Percentiles rank a stretch among this genome's conserved stretches.
phyloP scores from a whole-genome alignment of 2,888 invertebrate species.

The Rhodophaea formosa region DNA sequence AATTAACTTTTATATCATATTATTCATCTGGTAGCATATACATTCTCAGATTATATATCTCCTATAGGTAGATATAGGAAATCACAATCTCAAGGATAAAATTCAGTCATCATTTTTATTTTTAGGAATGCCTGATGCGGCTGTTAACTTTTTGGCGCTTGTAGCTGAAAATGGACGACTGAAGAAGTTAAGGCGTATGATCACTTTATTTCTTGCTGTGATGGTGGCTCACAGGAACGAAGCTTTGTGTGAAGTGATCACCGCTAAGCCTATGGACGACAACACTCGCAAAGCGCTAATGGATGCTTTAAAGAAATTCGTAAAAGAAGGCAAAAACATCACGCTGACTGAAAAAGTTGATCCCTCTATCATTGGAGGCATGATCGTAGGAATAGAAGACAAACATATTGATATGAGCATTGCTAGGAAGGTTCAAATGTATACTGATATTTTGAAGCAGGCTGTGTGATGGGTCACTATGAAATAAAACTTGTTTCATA shows the following conservation, averaged over 20 bases:
- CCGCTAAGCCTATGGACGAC: slow-evolving; percentile 57
- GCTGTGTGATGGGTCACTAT: slow-evolving; percentile 35
- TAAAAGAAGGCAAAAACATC: slow-evolving; percentile 55
- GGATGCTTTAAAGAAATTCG: slow-evolving; percentile 52
- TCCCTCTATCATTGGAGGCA: slow-evolving; percentile 58
- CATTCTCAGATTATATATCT: too few species aligned
- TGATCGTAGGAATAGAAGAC: slow-evolving; percentile 66
- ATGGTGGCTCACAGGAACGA: slow-evolving; percentile 70
- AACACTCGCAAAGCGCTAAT: slow-evolving; percentile 42
- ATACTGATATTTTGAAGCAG: slow-evolving; percentile 57
- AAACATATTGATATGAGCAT: slow-evolving; percentile 69
- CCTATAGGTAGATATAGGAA: too few species aligned
- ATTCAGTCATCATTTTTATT: slow-evolving; percentile 3
- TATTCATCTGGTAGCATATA: too few species aligned
- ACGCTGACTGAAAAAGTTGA: slow-evolving; percentile 60
- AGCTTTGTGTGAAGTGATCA: slow-evolving; percentile 65
- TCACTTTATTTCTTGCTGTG: slow-evolving; percentile 51
- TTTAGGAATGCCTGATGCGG: slow-evolving; percentile 56
- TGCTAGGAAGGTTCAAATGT: slow-evolving; percentile 55
- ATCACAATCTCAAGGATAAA: too few species aligned
- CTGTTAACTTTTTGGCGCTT: slow-evolving; percentile 52
- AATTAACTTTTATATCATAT: too few species aligned
- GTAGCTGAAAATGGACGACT: slow-evolving; percentile 68
- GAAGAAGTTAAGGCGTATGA: slow-evolving; percentile 55
- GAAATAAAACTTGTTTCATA: not conserved